A percentile compares a stretch with the other conserved stretches of the same genome.
phyloP scores from a whole-genome alignment of 2,113 vertebrate genomes.

The Hydrolagus affinis region DNA sequence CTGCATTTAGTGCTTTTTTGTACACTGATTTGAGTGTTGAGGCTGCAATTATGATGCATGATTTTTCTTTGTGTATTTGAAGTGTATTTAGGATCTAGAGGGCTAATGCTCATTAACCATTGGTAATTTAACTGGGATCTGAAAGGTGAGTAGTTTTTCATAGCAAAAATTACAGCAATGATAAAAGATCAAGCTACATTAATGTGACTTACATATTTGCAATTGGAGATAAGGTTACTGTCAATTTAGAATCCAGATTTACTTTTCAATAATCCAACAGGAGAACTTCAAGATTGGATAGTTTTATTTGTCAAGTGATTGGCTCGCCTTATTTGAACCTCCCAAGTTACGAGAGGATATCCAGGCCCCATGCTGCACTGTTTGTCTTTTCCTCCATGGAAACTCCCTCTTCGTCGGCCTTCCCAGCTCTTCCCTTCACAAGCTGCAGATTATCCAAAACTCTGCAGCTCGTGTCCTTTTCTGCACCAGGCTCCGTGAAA shows the following conservation, averaged over 20 bases:
- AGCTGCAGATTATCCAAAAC: no score
- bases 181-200: background rate
- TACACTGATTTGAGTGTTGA: no score
- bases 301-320: background rate
- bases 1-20: no score
- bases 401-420: no score
- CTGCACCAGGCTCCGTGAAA: no score
- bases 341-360: background rate
- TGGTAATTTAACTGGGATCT: background rate
- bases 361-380: background rate
- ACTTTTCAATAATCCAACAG: background rate
- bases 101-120: background rate
- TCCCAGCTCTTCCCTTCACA: no score
- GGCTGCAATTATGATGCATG: background rate
- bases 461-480: no score
- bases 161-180: background rate
- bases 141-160: background rate
- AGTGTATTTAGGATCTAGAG: background rate
- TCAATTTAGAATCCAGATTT: background rate
- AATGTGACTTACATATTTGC: background rate
- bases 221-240: background rate
- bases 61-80: background rate
- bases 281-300: background rate
- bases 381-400: background rate
- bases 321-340: background rate